Conservation (phyloP, 2,888 invertebrate species). For the Nyleta sp. region DNA sequence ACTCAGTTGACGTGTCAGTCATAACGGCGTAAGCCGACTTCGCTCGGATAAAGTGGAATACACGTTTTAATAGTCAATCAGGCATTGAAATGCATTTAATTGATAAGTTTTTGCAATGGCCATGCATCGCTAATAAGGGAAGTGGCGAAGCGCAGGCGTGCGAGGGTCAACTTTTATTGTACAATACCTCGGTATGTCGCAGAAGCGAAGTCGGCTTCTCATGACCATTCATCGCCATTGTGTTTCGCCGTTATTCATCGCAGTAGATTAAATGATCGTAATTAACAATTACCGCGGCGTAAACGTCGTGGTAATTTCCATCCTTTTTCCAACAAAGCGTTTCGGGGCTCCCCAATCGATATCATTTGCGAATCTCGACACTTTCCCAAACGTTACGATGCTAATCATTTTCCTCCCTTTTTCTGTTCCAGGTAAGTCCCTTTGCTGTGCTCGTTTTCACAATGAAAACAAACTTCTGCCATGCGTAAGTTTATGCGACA, state of each 20-base stretch:
- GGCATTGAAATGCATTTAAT: constrained; percentile 21
- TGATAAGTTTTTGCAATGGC: constrained; percentile 43
- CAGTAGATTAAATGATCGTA: constrained; percentile 29
- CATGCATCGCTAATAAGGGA: constrained; percentile 48
- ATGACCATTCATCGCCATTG: constrained; percentile 44
- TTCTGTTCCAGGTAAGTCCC: no score
- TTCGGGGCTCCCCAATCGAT: no score
- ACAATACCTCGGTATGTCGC: constrained; percentile 30
- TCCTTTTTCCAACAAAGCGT: no score
- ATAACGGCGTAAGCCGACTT: no score
- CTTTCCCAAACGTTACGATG: no score
- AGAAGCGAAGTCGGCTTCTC: constrained; percentile 25
- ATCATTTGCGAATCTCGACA: no score
- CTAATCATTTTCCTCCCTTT: no score
- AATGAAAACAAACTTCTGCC: no score
- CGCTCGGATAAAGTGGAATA: neutral
- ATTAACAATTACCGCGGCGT: constrained; percentile 26
- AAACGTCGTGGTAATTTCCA: neutral
- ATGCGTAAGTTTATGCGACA: no score
- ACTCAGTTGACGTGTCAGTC: no score
- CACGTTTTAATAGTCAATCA: constrained; percentile 1
- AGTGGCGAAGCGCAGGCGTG: constrained; percentile 48
- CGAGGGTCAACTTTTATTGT: constrained; percentile 55
- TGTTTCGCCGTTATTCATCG: constrained; percentile 29
- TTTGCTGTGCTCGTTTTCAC: no score